Evolutionary conservation across 2,888 invertebrate species (phyloP), one percentile per base, ranked within the genome.

Genomic region (Drosophila acutilabella): DNA sequence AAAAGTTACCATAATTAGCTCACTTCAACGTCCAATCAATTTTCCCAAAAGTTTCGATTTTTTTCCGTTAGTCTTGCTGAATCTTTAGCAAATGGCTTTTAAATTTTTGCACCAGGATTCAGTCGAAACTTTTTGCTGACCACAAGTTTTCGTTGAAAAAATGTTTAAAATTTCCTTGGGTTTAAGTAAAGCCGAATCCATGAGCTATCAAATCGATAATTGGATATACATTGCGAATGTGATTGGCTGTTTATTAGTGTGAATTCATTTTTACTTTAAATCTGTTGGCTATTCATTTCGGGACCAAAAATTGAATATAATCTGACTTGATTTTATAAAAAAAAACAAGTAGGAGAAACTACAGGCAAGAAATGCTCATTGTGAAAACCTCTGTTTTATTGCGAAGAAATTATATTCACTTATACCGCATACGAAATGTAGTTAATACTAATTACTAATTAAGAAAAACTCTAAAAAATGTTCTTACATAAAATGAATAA

Each of bases 11-110:
- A 57, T 71, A 78, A 81, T 78, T 74, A 77, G 82, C 72, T 74
- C 69, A 62, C 59, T 77, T 77, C 71, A 62, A 65, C 48, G 74
- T 68, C 67, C 84, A 71, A 68, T 72, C 81, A 72, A 80, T 72
- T 67, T 57, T 47, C 72, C 81, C 72, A 75, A 78, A 69, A 78
- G 72, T 30, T 60, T 42, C 7, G 36, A n/a, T 62, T 45, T 30
- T 64, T 54, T 58, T 57, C 7, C 38, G 20, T 41, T 40, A 41
- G 41, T 18, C 18, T 18, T 58, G 54, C 50, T 20, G 42, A 73
- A 69, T 78, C 45, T 69, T 74, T 70, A 65, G 64, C 33, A 52
- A 79, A 47, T 58, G 74, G 67, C 57, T 66, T 30, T 77, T 66
- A 64, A 65, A 85, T 80, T 53, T 80, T 82, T 68, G 10, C 16